phyloP scores from a whole-genome alignment of 2,797 vertebrate genomes.

The Gadopsis marmoratus region DNA sequence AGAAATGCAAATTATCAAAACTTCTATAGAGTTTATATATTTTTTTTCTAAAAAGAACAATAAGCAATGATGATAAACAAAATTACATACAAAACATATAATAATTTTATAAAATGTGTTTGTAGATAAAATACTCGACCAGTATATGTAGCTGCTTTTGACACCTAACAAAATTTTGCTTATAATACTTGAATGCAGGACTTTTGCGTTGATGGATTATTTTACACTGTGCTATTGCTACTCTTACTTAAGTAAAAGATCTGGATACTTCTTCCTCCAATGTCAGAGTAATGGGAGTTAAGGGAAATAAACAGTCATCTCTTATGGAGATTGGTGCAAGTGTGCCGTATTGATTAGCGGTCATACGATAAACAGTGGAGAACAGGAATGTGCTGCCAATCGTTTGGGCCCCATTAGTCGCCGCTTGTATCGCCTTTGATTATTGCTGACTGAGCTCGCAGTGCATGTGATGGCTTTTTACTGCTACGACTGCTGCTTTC shows the following conservation, averaged over 20 bases:
- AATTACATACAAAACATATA: neutral
- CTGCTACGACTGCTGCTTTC: slow-evolving; percentile 70
- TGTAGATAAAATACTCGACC: neutral
- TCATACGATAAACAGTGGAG: slow-evolving; percentile 77
- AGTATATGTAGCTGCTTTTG: neutral
- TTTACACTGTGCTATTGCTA: slow-evolving; percentile 18
- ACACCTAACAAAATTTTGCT: neutral
- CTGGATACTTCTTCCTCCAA: slow-evolving; percentile 18
- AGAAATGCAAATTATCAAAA: neutral
- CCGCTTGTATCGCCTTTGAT: slow-evolving; percentile 72
- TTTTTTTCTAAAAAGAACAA: neutral
- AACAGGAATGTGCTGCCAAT: slow-evolving; percentile 71
- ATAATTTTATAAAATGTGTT: neutral
- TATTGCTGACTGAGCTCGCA: slow-evolving; percentile 75
- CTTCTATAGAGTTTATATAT: neutral
- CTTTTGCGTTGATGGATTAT: slow-evolving; percentile 9
- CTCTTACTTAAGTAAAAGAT: slow-evolving; percentile 34
- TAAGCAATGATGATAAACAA: neutral
- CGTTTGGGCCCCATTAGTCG: slow-evolving; percentile 79
- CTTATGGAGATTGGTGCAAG: slow-evolving; percentile 77
- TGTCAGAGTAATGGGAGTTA: slow-evolving; percentile 67
- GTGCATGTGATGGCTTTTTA: slow-evolving; percentile 74
- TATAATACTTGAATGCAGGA: neutral
- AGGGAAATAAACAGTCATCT: slow-evolving; percentile 76
- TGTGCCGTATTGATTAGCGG: slow-evolving; percentile 76